Conservation (phyloP, 2,797 vertebrate genomes). For the Falco columbarius region DNA sequence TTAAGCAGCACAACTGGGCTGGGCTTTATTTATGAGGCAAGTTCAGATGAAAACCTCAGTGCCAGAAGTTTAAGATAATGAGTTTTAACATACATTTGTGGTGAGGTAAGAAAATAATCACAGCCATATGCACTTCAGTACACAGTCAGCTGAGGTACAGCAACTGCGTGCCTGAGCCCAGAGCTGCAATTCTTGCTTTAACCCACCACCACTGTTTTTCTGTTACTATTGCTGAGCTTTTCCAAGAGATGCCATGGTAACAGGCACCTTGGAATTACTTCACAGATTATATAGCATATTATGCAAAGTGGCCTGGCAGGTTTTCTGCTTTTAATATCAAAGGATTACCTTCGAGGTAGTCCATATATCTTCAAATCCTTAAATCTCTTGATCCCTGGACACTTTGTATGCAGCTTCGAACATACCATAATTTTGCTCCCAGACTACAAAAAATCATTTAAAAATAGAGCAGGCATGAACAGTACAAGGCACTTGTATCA, state of each 20-base stretch:
- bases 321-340: constrained; percentile 28
- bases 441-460: background rate
- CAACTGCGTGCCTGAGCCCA: background rate
- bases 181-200: background rate
- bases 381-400: background rate
- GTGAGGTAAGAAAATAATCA: background rate
- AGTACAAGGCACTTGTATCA: background rate
- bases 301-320: constrained; percentile 3
- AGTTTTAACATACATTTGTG: background rate
- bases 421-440: background rate
- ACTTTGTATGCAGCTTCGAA: background rate
- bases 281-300: background rate
- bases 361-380: constrained; percentile 22
- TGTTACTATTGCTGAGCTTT: background rate
- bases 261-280: constrained; percentile 28
- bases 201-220: background rate
- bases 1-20: background rate
- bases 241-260: constrained; percentile 53
- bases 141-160: background rate
- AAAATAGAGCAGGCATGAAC: background rate
- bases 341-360: background rate
- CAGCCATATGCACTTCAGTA: background rate
- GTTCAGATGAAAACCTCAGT: background rate
- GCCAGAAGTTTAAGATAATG: background rate
- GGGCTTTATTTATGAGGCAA: background rate